Percentiles rank a stretch among this genome's conserved stretches.
These are phyloP conservation scores for Drosophila paracracens DNA, from an alignment of 2,888 invertebrate species.

Conservation along the genomic window DNA sequence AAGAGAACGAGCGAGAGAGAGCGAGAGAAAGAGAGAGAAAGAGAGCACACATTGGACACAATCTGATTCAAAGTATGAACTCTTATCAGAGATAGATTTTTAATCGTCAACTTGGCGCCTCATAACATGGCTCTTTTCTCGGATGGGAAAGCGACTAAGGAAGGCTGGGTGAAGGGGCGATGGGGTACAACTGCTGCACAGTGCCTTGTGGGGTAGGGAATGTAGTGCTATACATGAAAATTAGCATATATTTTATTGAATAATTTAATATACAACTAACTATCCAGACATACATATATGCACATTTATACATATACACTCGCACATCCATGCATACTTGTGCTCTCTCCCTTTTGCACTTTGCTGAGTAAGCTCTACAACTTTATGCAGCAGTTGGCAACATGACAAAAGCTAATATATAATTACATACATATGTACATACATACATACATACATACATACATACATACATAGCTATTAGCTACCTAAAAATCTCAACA, in stretches of 20 bases:
- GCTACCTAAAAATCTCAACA: background rate
- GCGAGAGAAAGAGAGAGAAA: background rate
- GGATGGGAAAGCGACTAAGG: background rate
- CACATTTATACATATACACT: background rate
- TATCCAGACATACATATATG: background rate
- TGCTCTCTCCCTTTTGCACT: background rate
- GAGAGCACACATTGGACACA: conserved; percentile 33
- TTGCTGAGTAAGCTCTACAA: conserved; percentile 1
- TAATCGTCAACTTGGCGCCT: conserved; percentile 52
- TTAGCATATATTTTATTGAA: conserved; percentile 47
- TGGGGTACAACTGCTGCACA: background rate
- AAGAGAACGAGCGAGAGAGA: conserved; percentile 3
- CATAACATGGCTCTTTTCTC: conserved; percentile 19
- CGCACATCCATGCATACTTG: background rate
- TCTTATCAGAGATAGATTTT: conserved; percentile 60
- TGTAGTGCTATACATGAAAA: conserved; percentile 60
- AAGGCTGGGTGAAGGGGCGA: background rate
- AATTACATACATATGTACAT: no score
- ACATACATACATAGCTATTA: background rate
- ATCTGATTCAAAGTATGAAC: conserved; percentile 54
- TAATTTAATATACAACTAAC: conserved; percentile 1
- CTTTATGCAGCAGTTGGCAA: conserved; percentile 24
- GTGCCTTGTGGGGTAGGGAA: conserved; percentile 6
- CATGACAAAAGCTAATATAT: conserved; percentile 9
- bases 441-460: no score